Evolutionary conservation across 2,888 invertebrate genomes (phyloP), one percentile per base, ranked within the genome.

Genomic region (Tanypteryx hageni): DNA sequence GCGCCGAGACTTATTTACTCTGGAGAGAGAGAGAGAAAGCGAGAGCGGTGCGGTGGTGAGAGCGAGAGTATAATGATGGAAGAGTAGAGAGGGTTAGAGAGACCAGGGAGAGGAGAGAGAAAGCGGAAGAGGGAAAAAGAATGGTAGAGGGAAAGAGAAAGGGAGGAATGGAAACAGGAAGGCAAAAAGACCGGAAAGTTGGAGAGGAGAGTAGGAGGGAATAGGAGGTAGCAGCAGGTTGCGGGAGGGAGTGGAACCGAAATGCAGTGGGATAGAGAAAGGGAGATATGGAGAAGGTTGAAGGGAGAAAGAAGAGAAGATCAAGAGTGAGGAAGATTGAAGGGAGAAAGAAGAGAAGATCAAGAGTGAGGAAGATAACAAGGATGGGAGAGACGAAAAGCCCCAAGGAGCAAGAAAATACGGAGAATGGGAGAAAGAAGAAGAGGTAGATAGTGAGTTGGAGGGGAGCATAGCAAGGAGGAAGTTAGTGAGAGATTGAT

Each of bases 1-100:
- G 83, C 83, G 83, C 56, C 83, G 7, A 57, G 83, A 83, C 83
- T 83, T 83, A 83, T 83, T 83, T 83, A 83, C 83, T 83, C n/a
- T 56, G 83, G 56, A 5, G 83, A 44, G 83, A 14, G 44, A 31
- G 56, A 44, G 57, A n/a, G 18, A n/a, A 13, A 31, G 56, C 83
- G 57, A n/a, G 18, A n/a, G 82, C n/a, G n/a, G n/a, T n/a, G n/a
- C n/a, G n/a, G n/a, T n/a, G n/a, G n/a, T n/a, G n/a, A n/a, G 44
- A 31, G 56, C 83, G 57, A n/a, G 18, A n/a, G 82, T 16, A 31
- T 31, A 44, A 44, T 18, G 14, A 7, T 82, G 82, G 31, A 44
- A 44, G 31, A 16, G 2, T 16, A 82, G 82, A 31, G 82, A 31
- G 31, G 82, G 82, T 7, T 7, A 16, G 22, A n/a, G 44, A 16